Percentiles rank a stretch among this genome's conserved stretches.
phyloP scores from a whole-genome alignment of 2,888 invertebrate species.

The Octodonta nipae region DNA sequence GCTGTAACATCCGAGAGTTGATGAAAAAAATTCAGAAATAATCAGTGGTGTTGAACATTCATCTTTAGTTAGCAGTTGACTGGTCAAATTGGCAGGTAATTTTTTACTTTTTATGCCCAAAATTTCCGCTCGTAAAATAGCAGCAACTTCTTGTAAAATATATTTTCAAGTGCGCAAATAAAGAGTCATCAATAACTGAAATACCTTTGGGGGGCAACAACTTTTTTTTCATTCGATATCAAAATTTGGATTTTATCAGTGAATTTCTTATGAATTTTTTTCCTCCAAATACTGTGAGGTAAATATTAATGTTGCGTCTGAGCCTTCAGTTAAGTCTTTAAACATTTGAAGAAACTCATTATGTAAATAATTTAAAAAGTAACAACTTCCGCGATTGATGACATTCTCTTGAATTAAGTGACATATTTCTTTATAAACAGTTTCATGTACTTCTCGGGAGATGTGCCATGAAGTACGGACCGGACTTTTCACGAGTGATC shows the following conservation, averaged over 20 bases:
- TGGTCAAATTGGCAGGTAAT: slow-evolving; percentile 9
- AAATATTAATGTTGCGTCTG: too few relatives aligned
- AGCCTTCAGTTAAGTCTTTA: too few relatives aligned
- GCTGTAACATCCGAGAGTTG: slow-evolving; percentile 6
- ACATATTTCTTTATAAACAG: slow-evolving; percentile 1
- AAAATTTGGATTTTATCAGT: slow-evolving; percentile 7
- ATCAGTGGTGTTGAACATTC: slow-evolving; percentile 8
- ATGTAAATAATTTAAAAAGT: too few relatives aligned
- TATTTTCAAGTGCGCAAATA: slow-evolving; percentile 10
- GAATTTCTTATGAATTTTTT: slow-evolving; percentile 7
- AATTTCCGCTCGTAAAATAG: slow-evolving; percentile 4
- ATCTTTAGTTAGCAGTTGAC: slow-evolving; percentile 8
- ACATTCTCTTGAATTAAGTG: slow-evolving; percentile 6
- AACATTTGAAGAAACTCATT: too few relatives aligned
- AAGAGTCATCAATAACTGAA: slow-evolving; percentile 7
- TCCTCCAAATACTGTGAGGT: slow-evolving; percentile 1
- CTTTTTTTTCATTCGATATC: slow-evolving; percentile 7
- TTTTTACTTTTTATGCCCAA: slow-evolving; percentile 2
- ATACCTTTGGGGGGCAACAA: slow-evolving; percentile 8
- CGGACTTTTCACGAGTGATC: slow-evolving; percentile 1
- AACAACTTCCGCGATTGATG: slow-evolving; percentile 7
- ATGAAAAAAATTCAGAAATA: slow-evolving; percentile 6
- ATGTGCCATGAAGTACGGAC: slow-evolving; percentile 1
- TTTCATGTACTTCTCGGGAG: background rate
- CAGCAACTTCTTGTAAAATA: slow-evolving; percentile 7